phyloP scores from a whole-genome alignment of 2,797 vertebrate genomes.

The Enteromius argenteus region DNA sequence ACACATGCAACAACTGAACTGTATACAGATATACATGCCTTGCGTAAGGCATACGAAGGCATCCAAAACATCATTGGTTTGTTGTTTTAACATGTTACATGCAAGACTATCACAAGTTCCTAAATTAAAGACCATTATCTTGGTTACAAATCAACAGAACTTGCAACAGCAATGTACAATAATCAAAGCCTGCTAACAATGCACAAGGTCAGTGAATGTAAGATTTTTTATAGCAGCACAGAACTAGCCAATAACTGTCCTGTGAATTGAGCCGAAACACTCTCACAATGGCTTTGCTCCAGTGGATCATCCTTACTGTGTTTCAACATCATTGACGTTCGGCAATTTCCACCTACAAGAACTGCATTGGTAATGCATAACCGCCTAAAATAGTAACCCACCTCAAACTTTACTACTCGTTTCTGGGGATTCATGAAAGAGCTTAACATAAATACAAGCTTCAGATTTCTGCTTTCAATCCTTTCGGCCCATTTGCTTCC shows the following conservation, averaged over 20 bases:
- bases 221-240: not conserved
- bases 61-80: not conserved
- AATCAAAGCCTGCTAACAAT: not conserved
- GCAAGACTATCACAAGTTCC: not conserved
- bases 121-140: not conserved
- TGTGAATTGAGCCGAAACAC: not conserved
- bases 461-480: not conserved
- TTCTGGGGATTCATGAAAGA: constrained; percentile 20
- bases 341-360: constrained; percentile 12
- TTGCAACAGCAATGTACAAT: not conserved
- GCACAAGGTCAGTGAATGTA: not conserved
- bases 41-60: no score
- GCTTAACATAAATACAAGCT: constrained; percentile 8
- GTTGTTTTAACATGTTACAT: no score
- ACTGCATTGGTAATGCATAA: not conserved
- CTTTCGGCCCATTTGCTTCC: not conserved
- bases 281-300: not conserved
- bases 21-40: not conserved
- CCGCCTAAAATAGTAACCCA: constrained; percentile 18
- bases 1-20: not conserved
- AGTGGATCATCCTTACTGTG: not conserved
- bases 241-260: not conserved
- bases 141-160: not conserved
- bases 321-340: not conserved
- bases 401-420: not conserved